phyloP scores from a whole-genome alignment of 2,797 vertebrate genomes.

The Poecilia wingei region DNA sequence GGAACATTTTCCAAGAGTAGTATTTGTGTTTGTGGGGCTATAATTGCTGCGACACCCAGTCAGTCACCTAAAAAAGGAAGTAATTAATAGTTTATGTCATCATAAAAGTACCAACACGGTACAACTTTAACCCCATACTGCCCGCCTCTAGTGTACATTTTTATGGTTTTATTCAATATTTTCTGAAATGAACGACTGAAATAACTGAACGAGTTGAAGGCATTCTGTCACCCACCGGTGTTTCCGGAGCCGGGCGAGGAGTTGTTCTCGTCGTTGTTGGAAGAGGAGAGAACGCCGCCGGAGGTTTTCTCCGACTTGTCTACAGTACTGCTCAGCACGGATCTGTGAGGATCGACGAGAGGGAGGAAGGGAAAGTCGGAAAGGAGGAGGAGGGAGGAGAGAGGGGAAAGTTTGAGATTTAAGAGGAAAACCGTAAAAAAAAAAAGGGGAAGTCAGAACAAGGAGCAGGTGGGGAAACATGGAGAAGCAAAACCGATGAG shows the following conservation, averaged over 20 bases:
- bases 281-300: constrained; percentile 75
- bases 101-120: too few relatives aligned
- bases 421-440: constrained; percentile 21
- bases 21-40: too few relatives aligned
- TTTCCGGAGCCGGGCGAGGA: constrained; percentile 74
- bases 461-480: constrained; percentile 18
- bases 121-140: too few relatives aligned
- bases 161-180: too few relatives aligned
- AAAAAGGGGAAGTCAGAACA: constrained; percentile 13
- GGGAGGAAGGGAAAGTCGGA: background rate
- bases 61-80: too few relatives aligned
- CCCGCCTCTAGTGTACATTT: too few relatives aligned
- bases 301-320: constrained; percentile 83
- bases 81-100: too few relatives aligned
- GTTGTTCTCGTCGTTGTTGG: constrained; percentile 77
- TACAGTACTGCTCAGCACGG: constrained; percentile 82
- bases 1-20: too few relatives aligned
- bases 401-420: constrained; percentile 43
- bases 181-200: background rate
- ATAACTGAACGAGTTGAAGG: background rate
- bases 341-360: constrained; percentile 66
- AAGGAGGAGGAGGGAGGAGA: constrained; percentile 13
- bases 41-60: too few relatives aligned
- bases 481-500: constrained; percentile 52
- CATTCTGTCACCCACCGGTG: constrained; percentile 55